Evolutionary conservation across 2,113 vertebrate species (phyloP).

Genomic region (Paracanthobrama guichenoti): DNA sequence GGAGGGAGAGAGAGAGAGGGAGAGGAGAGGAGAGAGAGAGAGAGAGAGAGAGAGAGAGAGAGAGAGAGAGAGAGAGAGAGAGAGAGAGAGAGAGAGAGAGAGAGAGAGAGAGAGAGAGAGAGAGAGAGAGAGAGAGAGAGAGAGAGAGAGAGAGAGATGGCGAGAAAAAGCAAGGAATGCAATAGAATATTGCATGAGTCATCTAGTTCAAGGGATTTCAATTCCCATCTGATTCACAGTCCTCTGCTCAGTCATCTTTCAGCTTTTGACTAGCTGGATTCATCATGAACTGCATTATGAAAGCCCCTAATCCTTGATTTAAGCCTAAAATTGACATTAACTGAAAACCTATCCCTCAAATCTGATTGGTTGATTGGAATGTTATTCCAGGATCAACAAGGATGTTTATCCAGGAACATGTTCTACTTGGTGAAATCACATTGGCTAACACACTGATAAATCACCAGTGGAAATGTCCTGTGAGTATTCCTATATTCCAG

Average conservation of each 20-base stretch:
- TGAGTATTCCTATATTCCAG: neutral
- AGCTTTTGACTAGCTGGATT: neutral
- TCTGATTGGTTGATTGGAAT: too few relatives aligned
- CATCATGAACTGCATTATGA: neutral
- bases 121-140: neutral
- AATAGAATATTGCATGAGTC: slow-evolving; percentile 4
- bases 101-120: too few relatives aligned
- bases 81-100: too few relatives aligned
- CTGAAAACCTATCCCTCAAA: too few relatives aligned
- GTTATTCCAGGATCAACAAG: too few relatives aligned
- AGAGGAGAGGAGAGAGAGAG: neutral
- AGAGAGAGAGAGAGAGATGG: neutral
- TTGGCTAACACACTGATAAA: too few relatives aligned
- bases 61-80: neutral
- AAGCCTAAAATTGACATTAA: too few relatives aligned
- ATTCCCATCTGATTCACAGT: slow-evolving; percentile 15
- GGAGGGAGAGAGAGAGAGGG: neutral
- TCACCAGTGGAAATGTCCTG: neutral
- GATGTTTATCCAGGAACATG: too few relatives aligned
- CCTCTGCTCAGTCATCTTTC: neutral
- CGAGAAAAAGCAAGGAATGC: too few relatives aligned
- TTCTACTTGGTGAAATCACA: too few relatives aligned
- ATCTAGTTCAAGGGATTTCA: slow-evolving; percentile 4
- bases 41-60: too few relatives aligned
- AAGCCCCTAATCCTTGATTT: too few relatives aligned